A percentile compares a stretch with the other conserved stretches of the same genome.
These are phyloP conservation scores for Periophthalmus modestus DNA, from an alignment of 2,113 vertebrate species.

Conservation along the genomic window DNA sequence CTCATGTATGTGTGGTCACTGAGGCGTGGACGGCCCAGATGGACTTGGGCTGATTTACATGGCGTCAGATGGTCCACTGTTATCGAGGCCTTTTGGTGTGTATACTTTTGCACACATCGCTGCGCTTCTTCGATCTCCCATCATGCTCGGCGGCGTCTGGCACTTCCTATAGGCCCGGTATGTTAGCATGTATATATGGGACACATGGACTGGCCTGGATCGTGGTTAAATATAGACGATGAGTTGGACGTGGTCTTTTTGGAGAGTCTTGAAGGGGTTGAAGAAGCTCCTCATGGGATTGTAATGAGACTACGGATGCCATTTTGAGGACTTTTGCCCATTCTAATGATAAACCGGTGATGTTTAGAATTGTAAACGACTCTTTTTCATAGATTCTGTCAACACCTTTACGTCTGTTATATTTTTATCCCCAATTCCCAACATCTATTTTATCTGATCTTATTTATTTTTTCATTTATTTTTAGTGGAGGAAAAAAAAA, in stretches of 20 bases:
- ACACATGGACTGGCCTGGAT: conserved; percentile 57
- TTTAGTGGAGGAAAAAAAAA: background rate
- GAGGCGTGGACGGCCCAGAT: background rate
- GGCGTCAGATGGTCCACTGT: background rate
- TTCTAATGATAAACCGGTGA: too few species aligned
- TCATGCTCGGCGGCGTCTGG: conserved; percentile 34
- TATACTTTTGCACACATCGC: conserved; percentile 12
- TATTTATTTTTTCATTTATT: background rate
- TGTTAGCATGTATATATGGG: conserved; percentile 45
- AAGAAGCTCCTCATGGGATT: background rate
- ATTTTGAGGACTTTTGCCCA: too few species aligned
- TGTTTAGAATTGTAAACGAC: too few species aligned
- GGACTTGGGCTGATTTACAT: background rate
- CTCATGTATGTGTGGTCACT: background rate
- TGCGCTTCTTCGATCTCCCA: conserved; percentile 21
- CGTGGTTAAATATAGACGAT: conserved; percentile 47
- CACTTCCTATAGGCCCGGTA: conserved; percentile 37
- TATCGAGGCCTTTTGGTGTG: conserved; percentile 1
- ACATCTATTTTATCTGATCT: too few species aligned
- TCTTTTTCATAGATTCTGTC: too few species aligned
- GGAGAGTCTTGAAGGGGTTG: background rate
- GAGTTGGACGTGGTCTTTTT: background rate
- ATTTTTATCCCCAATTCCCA: too few species aligned
- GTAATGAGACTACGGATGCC: background rate
- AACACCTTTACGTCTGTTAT: too few species aligned